Percentiles rank a stretch among this genome's conserved stretches.
Evolutionary conservation across 1,140 invertebrate species (phyloP).

Genomic region (Halyomorpha halys): DNA sequence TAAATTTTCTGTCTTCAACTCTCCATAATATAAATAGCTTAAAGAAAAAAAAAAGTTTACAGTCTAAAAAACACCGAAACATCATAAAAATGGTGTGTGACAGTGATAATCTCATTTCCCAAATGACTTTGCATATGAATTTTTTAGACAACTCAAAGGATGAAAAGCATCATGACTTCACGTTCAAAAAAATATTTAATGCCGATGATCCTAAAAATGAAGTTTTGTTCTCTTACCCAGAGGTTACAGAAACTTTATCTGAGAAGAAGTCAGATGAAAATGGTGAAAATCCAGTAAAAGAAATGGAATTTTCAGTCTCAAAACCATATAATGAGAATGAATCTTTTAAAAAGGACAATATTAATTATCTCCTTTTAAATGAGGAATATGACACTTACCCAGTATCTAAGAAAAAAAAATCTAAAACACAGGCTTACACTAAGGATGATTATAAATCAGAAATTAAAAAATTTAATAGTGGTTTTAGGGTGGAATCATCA

Average conservation of each 20-base stretch:
- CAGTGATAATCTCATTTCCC: background rate
- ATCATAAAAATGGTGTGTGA: background rate
- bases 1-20: too few species aligned
- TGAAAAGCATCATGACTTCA: background rate
- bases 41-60: background rate
- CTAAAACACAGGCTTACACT: too few species aligned
- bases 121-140: constrained; percentile 7
- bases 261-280: background rate
- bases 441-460: too few species aligned
- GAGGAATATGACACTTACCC: too few species aligned
- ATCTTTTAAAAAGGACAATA: background rate
- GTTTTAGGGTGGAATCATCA: too few species aligned
- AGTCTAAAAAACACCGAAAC: background rate
- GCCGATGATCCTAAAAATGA: background rate
- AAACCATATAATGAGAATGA: background rate
- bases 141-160: background rate
- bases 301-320: background rate
- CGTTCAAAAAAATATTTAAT: background rate
- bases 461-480: too few species aligned
- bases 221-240: too few species aligned
- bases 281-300: background rate
- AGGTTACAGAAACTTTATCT: background rate
- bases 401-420: too few species aligned
- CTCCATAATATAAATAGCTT: too few species aligned
- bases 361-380: background rate